phyloP scores from a whole-genome alignment of 2,888 invertebrate species.

The Epistrophe eligans region DNA sequence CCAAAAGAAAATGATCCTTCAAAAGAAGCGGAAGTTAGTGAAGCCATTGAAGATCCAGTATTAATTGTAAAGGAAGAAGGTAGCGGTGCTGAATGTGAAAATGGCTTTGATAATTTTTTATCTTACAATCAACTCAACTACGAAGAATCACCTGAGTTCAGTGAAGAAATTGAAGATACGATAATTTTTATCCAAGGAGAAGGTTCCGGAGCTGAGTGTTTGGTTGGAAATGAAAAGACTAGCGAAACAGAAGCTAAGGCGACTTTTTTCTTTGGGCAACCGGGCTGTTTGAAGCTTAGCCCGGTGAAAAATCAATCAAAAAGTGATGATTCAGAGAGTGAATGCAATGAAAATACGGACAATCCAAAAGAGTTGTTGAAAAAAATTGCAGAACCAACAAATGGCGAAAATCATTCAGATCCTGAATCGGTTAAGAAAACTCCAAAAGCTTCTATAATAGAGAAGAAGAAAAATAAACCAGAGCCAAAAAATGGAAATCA shows the following conservation, averaged over 20 bases:
- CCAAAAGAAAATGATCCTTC: constrained; percentile 47
- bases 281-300: constrained; percentile 84
- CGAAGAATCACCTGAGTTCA: constrained; percentile 81
- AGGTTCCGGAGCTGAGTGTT: constrained; percentile 89
- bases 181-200: constrained; percentile 87
- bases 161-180: constrained; percentile 90
- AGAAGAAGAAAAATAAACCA: background rate
- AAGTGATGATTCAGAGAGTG: constrained; percentile 69
- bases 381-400: constrained; percentile 37
- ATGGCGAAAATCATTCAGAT: constrained; percentile 63
- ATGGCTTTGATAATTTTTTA: constrained; percentile 12
- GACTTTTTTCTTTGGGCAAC: constrained; percentile 84
- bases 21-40: constrained; percentile 84
- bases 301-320: constrained; percentile 80
- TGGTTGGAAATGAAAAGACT: constrained; percentile 87
- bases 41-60: constrained; percentile 90
- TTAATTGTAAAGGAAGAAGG: constrained; percentile 89
- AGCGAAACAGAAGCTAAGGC: constrained; percentile 80
- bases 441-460: background rate
- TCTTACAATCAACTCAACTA: constrained; percentile 19
- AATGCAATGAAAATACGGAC: constrained; percentile 12
- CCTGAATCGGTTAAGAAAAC: background rate
- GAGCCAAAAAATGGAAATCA: constrained; percentile 36
- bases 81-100: constrained; percentile 87
- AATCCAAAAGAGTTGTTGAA: constrained; percentile 26